A percentile compares a stretch with the other conserved stretches of the same genome.
Conservation (phyloP, 2,888 invertebrate species). For the Agrochola litura region DNA sequence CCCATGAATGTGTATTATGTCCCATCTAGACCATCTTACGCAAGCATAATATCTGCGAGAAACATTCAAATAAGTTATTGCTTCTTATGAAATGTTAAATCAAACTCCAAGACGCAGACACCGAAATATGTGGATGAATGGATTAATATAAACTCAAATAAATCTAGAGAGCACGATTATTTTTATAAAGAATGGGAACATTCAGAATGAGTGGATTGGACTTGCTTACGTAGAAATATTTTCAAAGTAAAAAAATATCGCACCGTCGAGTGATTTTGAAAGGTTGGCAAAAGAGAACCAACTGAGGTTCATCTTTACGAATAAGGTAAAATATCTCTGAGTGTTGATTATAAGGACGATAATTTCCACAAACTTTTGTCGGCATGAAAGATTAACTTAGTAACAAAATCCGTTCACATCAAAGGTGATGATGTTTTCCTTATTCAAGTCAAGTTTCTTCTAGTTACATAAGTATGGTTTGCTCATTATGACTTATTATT, state of each 20-base stretch:
- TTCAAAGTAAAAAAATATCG: slow-evolving; percentile 17
- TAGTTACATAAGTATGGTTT: slow-evolving; percentile 15
- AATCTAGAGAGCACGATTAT: slow-evolving; percentile 41
- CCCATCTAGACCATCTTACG: slow-evolving; percentile 53
- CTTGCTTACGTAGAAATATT: slow-evolving; percentile 36
- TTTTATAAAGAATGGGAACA: slow-evolving; percentile 41
- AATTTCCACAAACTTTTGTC: slow-evolving; percentile 34
- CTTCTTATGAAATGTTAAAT: slow-evolving; percentile 54
- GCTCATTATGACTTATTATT: neutral
- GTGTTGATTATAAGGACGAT: slow-evolving; percentile 32
- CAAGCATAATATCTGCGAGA: slow-evolving; percentile 54
- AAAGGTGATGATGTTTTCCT: slow-evolving; percentile 16
- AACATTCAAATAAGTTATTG: slow-evolving; percentile 59
- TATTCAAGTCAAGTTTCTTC: neutral
- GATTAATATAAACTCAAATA: slow-evolving; percentile 54
- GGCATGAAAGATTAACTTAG: slow-evolving; percentile 27
- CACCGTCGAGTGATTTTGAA: slow-evolving; percentile 27
- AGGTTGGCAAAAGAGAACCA: slow-evolving; percentile 13
- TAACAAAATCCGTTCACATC: slow-evolving; percentile 33
- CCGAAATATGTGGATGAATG: slow-evolving; percentile 40
- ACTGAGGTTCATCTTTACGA: slow-evolving; percentile 1
- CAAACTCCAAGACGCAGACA: slow-evolving; percentile 38
- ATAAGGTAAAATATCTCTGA: slow-evolving; percentile 26
- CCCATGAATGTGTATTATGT: slow-evolving; percentile 66
- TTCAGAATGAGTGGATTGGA: slow-evolving; percentile 18